Conservation (phyloP, 1,140 invertebrate species). For the Drosophila prosaltans region DNA sequence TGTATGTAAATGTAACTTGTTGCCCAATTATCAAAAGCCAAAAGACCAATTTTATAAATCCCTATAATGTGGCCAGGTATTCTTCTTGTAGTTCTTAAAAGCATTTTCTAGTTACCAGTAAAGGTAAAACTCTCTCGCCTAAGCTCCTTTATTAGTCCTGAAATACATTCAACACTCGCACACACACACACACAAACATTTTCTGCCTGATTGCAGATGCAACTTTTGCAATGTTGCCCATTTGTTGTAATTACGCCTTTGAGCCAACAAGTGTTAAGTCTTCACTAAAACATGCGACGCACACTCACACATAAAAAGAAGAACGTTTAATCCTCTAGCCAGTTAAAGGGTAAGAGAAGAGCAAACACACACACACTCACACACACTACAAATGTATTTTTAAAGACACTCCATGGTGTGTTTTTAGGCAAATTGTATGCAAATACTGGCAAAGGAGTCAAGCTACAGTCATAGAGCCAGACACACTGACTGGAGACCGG, state of each 20-base stretch:
- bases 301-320: constrained; percentile 23
- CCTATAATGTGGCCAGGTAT: constrained; percentile 21
- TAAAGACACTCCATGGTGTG: constrained; percentile 76
- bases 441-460: constrained; percentile 69
- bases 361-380: constrained; percentile 9
- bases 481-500: constrained; percentile 4
- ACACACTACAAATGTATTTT: constrained; percentile 75
- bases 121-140: constrained; percentile 38
- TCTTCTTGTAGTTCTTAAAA: constrained; percentile 47
- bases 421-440: constrained; percentile 81
- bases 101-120: constrained; percentile 63
- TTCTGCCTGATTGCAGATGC: constrained; percentile 71
- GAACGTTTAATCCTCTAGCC: constrained; percentile 26
- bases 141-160: constrained; percentile 69
- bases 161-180: constrained; percentile 17
- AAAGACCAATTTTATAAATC: constrained; percentile 42
- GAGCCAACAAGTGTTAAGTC: constrained; percentile 78
- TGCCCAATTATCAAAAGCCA: constrained; percentile 32
- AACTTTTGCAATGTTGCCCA: constrained; percentile 56
- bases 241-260: constrained; percentile 80
- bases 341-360: background rate
- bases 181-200: constrained; percentile 21
- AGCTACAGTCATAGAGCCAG: constrained; percentile 26
- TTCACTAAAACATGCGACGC: constrained; percentile 19
- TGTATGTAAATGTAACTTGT: constrained; percentile 12